Evolutionary conservation across 2,888 invertebrate species (phyloP).

Genomic region (Calliopum simillimum): DNA sequence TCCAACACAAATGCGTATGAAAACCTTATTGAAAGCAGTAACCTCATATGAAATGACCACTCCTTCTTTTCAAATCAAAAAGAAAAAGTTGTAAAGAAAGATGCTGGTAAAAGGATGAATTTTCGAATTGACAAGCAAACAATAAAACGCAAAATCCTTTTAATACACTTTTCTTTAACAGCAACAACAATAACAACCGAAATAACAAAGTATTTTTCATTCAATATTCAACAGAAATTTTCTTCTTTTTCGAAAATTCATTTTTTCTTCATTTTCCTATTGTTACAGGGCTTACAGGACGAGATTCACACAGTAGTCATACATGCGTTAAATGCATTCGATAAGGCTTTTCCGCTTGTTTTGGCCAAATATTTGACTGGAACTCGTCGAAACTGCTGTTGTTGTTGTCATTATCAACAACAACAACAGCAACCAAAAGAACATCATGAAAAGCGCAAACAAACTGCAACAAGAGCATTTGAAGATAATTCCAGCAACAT

Average conservation of each 20-base stretch:
- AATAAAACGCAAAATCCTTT: conserved; percentile 59
- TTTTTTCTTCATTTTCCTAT: conserved; percentile 31
- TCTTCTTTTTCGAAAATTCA: conserved; percentile 9
- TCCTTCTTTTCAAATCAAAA: background rate
- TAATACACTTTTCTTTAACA: conserved; percentile 49
- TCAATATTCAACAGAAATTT: background rate
- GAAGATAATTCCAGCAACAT: conserved; percentile 43
- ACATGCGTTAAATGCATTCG: conserved; percentile 67
- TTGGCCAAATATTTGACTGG: conserved; percentile 65
- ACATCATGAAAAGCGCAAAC: conserved; percentile 47
- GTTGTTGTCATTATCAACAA: conserved; percentile 45
- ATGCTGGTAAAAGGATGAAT: background rate
- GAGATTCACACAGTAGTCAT: conserved; percentile 68
- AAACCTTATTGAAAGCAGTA: background rate
- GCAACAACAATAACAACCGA: conserved; percentile 34
- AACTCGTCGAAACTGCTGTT: conserved; percentile 46
- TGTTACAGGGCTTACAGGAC: conserved; percentile 65
- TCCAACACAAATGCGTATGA: conserved; percentile 18
- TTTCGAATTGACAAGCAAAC: conserved; percentile 49
- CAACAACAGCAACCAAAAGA: conserved; percentile 55
- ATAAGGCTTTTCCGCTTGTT: conserved; percentile 66
- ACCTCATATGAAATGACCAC: background rate
- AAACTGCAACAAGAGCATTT: conserved; percentile 50
- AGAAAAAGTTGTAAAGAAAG: background rate
- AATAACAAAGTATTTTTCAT: conserved; percentile 21